A percentile compares a stretch with the other conserved stretches of the same genome.
Conservation (phyloP, 2,797 vertebrate genomes). For the Gymnothorax reevesii region DNA sequence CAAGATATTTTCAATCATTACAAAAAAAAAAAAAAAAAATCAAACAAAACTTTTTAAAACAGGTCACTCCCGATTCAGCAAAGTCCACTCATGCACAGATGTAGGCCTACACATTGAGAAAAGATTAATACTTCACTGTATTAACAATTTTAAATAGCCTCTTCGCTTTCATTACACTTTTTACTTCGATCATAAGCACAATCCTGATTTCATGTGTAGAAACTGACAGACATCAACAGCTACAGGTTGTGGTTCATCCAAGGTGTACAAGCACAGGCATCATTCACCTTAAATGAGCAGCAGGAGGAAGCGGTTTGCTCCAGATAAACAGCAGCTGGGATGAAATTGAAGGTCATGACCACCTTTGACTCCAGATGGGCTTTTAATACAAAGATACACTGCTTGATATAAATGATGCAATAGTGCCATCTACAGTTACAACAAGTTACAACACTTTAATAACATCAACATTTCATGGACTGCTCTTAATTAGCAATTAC, state of each 20-base stretch:
- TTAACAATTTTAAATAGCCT: neutral
- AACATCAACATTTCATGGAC: neutral
- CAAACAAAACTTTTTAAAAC: no score
- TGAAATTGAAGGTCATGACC: neutral
- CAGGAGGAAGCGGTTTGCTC: neutral
- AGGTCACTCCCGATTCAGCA: neutral
- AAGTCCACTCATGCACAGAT: neutral
- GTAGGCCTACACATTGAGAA: neutral
- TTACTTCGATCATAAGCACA: neutral
- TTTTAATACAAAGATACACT: neutral
- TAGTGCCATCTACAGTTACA: neutral
- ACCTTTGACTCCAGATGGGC: neutral
- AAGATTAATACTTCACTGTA: neutral
- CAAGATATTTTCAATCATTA: no score
- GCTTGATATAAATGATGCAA: neutral
- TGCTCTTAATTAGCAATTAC: neutral
- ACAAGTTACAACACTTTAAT: neutral
- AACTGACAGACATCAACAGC: neutral
- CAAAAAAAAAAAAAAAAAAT: no score
- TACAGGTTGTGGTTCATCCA: neutral
- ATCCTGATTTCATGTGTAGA: neutral
- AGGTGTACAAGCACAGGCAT: neutral
- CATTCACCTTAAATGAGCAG: neutral
- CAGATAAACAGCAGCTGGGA: neutral
- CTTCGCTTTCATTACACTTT: neutral